These are phyloP conservation scores for Dicrostonyx torquatus DNA, from an alignment of 2,797 vertebrate species.

Conservation along the genomic window DNA sequence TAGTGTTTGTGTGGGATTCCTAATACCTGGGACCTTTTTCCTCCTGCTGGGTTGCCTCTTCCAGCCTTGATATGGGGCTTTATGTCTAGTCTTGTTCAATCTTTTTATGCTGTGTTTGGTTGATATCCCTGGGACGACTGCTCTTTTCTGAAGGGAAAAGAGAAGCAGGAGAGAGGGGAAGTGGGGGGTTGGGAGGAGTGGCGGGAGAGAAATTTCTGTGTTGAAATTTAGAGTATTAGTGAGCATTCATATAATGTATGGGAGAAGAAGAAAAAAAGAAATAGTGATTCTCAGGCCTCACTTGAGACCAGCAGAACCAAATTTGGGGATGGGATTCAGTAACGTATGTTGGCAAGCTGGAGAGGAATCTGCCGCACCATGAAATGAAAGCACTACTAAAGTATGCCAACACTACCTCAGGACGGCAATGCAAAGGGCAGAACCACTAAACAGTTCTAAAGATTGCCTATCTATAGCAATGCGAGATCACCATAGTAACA, in stretches of 20 bases:
- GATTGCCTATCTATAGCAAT: background rate
- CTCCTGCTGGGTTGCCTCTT: background rate
- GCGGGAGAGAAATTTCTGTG: background rate
- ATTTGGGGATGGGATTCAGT: background rate
- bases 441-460: background rate
- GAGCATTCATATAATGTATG: no score
- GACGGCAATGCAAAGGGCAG: background rate
- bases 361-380: background rate
- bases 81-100: background rate
- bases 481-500: constrained; percentile 29
- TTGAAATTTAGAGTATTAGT: no score
- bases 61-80: background rate
- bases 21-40: background rate
- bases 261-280: background rate
- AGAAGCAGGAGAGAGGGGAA: background rate
- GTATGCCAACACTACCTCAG: background rate
- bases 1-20: background rate
- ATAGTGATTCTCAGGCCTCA: background rate
- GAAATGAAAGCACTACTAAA: background rate
- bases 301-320: background rate
- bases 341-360: background rate
- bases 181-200: background rate
- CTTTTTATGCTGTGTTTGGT: background rate
- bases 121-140: background rate
- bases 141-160: background rate